Percentiles rank a stretch among this genome's conserved stretches.
Conservation (phyloP, 2,113 vertebrate species). For the Galeopterus variegatus region DNA sequence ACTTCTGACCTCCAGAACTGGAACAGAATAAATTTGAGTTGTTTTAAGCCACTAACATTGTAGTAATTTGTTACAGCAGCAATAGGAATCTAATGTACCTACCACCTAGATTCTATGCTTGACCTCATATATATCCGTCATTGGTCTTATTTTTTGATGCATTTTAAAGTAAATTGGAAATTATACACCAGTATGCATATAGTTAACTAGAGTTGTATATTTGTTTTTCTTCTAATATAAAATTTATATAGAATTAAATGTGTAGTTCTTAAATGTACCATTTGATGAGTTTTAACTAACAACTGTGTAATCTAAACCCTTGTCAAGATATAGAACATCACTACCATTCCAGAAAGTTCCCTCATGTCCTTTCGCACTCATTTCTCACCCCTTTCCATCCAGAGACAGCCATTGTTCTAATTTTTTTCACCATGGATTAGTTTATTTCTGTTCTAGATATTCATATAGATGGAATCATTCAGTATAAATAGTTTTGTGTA, state of each 20-base stretch:
- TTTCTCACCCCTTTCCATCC: not conserved
- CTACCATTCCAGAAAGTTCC: too few relatives aligned
- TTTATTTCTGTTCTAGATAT: not conserved
- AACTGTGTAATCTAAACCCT: too few relatives aligned
- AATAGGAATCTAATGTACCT: not conserved
- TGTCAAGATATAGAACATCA: too few relatives aligned
- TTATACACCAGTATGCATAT: not conserved
- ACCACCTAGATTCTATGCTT: not conserved
- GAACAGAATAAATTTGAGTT: not conserved
- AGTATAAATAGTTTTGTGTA: not conserved
- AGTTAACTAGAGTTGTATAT: not conserved
- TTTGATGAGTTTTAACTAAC: too few relatives aligned
- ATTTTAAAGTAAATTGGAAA: not conserved
- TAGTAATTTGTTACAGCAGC: not conserved
- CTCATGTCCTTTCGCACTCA: too few relatives aligned
- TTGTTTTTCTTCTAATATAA: slow-evolving; percentile 1
- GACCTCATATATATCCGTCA: not conserved
- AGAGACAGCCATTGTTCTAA: not conserved
- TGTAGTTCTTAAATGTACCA: too few relatives aligned
- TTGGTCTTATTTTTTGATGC: not conserved
- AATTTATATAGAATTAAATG: not conserved
- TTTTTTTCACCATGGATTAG: not conserved
- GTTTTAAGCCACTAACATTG: not conserved
- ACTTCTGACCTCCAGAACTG: not conserved
- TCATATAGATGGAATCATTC: not conserved